Conservation (phyloP, 2,888 invertebrate species). For the Lymantria dispar region DNA sequence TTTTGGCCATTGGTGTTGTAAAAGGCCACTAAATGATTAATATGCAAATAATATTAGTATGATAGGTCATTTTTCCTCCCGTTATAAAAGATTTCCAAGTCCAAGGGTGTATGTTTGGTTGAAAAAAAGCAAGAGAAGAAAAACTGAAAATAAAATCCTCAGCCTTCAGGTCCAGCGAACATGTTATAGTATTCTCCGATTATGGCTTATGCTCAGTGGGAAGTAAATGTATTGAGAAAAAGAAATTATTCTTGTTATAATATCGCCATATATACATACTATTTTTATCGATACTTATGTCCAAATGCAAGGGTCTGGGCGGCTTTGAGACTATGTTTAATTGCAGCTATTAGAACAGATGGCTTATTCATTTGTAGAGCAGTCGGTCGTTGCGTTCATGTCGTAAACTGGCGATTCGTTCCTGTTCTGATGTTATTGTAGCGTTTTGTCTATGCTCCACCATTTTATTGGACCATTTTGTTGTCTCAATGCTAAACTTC, state of each 20-base stretch:
- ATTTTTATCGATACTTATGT: conserved; percentile 58
- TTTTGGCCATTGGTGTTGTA: no score
- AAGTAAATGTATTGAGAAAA: no score
- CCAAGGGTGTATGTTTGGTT: no score
- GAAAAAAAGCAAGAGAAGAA: no score
- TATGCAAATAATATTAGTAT: no score
- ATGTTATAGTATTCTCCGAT: no score
- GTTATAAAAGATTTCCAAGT: no score
- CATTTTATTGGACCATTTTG: conserved; percentile 77
- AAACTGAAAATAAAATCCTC: no score
- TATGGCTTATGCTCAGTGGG: no score
- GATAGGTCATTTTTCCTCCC: no score
- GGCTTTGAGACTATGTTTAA: conserved; percentile 74
- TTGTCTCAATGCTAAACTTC: conserved; percentile 66
- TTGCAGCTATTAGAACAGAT: conserved; percentile 81
- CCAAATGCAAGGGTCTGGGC: conserved; percentile 57
- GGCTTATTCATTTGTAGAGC: conserved; percentile 83
- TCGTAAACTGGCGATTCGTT: conserved; percentile 81
- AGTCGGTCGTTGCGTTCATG: conserved; percentile 78
- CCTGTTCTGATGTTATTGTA: conserved; percentile 82
- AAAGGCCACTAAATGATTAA: no score
- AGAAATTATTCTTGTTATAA: neutral
- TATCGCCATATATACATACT: conserved; percentile 12
- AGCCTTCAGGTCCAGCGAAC: no score
- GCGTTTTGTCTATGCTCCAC: conserved; percentile 80